Evolutionary conservation across 2,113 vertebrate species (phyloP), one percentile per base, ranked within the genome.

Genomic region (Melanerpes formicivorus): DNA sequence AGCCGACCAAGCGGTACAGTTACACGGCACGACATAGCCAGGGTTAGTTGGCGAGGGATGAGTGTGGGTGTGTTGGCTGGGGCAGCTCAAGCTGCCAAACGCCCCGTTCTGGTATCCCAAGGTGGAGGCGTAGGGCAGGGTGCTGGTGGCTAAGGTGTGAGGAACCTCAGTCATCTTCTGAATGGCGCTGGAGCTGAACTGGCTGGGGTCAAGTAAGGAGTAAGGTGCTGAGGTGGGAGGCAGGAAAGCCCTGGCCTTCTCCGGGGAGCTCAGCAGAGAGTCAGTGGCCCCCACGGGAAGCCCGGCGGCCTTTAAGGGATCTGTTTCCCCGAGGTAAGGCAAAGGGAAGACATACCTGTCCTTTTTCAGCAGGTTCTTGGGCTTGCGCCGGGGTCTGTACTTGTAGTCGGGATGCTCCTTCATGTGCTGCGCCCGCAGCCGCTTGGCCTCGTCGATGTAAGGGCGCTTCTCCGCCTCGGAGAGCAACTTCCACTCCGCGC

Each of bases 371-470:
- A 99, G 98, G 98, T 99, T 99, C 97, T 99, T 99, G 97, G 99
- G 99, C 58, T 99, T 99, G 97, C 99, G 99, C 95, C 99, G 94
- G 44, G 99, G 99, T 94, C 99, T 97, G 97, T 99, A 99, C 98
- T 99, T 99, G 98, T 99, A 99, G 98, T 99, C 99, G n/a, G 99
- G 99, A 77, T 99, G 99, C 76, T 99, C 99, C 98, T 99, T 99
- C 99, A 99, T 99, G 97, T 99, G 99, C 96, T 99, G 99, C 30
- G 99, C 99, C 34, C 99, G 98, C 91, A 99, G 98, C 95, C 99
- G 91, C 96, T 99, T 99, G 97, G 99, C 99, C 95, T 99, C 99
- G 85, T 99, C 99, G 87, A 99, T 99, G 98, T 99, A 99, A 1
- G 99, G 99, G 84, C 99, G 97, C 97, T 99, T 99, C 97, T 99